Conservation (phyloP, 2,797 vertebrate genomes). For the Eurystomus glaucurus region DNA sequence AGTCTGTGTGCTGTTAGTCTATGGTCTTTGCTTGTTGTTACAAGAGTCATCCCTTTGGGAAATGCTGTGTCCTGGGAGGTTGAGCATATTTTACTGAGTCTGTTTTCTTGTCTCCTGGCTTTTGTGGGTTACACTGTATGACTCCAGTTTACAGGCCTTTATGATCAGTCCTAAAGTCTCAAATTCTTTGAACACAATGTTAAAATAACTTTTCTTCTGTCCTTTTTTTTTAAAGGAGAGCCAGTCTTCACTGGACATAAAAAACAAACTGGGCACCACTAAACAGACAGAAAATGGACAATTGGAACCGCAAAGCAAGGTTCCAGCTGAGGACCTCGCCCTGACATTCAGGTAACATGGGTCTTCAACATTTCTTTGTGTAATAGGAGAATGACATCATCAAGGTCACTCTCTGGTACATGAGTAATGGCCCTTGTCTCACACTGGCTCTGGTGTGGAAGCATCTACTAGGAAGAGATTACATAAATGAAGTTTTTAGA, state of each 20-base stretch:
- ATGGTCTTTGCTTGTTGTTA: slow-evolving; percentile 36
- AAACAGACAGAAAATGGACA: slow-evolving; percentile 95
- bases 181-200: neutral
- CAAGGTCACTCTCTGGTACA: neutral
- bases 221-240: slow-evolving; percentile 86
- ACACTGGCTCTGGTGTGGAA: neutral
- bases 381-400: neutral
- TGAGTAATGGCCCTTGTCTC: neutral
- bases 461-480: neutral
- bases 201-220: slow-evolving; percentile 17
- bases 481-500: neutral
- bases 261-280: slow-evolving; percentile 90
- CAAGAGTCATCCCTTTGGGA: slow-evolving; percentile 12
- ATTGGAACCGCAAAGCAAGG: slow-evolving; percentile 89
- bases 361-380: neutral
- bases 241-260: slow-evolving; percentile 91
- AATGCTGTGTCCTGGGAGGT: neutral
- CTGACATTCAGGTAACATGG: slow-evolving; percentile 89
- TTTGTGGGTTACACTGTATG: neutral
- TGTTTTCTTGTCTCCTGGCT: slow-evolving; percentile 49
- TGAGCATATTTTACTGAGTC: neutral
- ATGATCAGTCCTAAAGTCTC: neutral
- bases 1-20: slow-evolving; percentile 35
- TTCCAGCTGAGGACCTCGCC: slow-evolving; percentile 92
- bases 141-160: neutral